phyloP scores from a whole-genome alignment of 2,113 vertebrate species.

The Mystacornis crossleyi region DNA sequence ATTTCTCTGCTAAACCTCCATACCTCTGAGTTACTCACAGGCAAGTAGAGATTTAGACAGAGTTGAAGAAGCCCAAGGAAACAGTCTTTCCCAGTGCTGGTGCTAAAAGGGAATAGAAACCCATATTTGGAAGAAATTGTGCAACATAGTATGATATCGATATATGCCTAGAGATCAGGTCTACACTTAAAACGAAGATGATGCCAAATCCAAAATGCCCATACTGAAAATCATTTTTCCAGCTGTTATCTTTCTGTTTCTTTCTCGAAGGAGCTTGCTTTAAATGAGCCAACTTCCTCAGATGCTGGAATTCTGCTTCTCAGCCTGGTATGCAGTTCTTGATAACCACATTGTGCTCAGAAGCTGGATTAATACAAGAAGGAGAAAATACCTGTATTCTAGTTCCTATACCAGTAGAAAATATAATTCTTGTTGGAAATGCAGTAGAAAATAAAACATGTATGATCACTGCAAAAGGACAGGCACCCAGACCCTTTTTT shows the following conservation, averaged over 20 bases:
- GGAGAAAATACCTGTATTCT: not conserved
- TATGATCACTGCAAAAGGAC: not conserved
- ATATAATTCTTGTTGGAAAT: not conserved
- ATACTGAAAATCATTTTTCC: not conserved
- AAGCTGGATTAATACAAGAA: not conserved
- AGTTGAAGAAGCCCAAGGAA: not conserved
- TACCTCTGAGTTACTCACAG: not conserved
- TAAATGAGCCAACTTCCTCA: not conserved
- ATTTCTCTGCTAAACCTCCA: not conserved
- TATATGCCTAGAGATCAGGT: not conserved
- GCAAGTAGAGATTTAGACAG: not conserved
- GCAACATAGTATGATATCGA: not conserved
- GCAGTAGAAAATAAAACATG: not conserved
- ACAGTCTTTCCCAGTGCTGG: not conserved
- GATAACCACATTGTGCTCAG: not conserved
- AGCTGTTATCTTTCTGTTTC: not conserved
- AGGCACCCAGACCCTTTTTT: not conserved
- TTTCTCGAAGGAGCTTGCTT: not conserved
- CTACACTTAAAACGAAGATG: not conserved
- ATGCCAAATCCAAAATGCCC: not conserved
- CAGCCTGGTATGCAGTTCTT: fast-evolving
- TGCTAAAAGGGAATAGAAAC: not conserved
- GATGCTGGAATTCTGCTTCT: not conserved
- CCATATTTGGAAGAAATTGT: not conserved
- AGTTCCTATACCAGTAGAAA: not conserved